Evolutionary conservation across 2,888 invertebrate species (phyloP).

Genomic region (Eucera pruinosa): DNA sequence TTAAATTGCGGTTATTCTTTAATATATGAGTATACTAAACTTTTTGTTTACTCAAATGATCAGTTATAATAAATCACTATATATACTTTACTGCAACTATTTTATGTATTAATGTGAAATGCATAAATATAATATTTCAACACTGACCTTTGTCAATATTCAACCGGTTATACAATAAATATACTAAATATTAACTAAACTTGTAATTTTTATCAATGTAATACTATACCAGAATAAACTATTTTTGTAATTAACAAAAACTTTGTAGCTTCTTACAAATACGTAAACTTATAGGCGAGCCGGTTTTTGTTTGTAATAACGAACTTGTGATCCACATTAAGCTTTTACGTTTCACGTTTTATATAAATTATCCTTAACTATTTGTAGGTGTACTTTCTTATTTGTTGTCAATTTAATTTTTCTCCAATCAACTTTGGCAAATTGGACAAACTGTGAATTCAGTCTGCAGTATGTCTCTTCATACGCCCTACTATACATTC

Average conservation of each 20-base stretch:
- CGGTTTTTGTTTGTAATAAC: not conserved
- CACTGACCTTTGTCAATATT: not conserved
- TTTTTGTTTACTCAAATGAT: not conserved
- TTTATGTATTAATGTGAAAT: not conserved
- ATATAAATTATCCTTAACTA: not conserved
- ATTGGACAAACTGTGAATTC: slow-evolving; percentile 4
- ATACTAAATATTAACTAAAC: not conserved
- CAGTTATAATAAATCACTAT: not conserved
- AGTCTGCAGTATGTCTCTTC: no score
- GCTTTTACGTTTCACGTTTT: not conserved
- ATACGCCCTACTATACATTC: not conserved
- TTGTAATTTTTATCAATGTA: not conserved
- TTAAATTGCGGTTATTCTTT: not conserved
- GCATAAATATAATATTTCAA: not conserved
- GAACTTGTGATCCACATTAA: not conserved
- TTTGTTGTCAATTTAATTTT: not conserved
- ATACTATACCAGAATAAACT: not conserved
- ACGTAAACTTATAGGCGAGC: not conserved
- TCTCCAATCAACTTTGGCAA: slow-evolving; percentile 9
- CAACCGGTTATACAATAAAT: not conserved
- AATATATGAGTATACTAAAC: not conserved
- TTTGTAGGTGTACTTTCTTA: not conserved
- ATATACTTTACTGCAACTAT: not conserved
- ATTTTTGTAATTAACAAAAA: not conserved
- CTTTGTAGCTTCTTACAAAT: not conserved